These are phyloP conservation scores for Galbula dea DNA, from an alignment of 2,113 vertebrate species.

Conservation along the genomic window DNA sequence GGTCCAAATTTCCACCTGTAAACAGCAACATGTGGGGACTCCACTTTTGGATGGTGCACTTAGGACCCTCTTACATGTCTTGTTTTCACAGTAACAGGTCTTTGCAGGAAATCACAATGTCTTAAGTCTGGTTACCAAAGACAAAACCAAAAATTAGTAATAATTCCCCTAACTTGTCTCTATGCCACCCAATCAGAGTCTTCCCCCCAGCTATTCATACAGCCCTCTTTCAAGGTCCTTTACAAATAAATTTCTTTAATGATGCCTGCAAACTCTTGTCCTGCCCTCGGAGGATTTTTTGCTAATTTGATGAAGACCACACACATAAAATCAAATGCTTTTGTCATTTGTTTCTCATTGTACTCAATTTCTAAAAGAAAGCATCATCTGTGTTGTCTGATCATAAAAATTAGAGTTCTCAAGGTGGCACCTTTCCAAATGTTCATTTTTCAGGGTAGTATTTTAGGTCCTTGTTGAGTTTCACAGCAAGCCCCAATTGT, in stretches of 20 bases:
- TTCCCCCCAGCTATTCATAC: neutral
- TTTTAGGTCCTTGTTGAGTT: neutral
- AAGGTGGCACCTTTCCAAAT: neutral
- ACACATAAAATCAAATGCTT: constrained; percentile 53
- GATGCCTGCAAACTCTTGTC: neutral
- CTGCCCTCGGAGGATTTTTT: neutral
- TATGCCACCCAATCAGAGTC: neutral
- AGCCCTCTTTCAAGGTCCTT: neutral
- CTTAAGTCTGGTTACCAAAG: neutral
- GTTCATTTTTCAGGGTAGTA: constrained; percentile 4
- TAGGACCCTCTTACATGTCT: neutral
- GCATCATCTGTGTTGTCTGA: neutral
- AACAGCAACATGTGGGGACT: neutral
- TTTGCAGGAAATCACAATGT: neutral
- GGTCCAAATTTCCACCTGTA: accelerated
- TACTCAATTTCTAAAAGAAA: constrained; percentile 29
- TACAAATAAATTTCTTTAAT: constrained; percentile 40
- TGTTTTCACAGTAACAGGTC: neutral
- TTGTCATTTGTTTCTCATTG: constrained; percentile 56
- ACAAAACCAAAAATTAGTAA: neutral
- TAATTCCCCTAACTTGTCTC: neutral
- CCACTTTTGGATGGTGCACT: neutral
- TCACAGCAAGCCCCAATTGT: neutral
- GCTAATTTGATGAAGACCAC: constrained; percentile 52
- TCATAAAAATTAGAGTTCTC: neutral